Evolutionary conservation across 2,888 invertebrate species (phyloP), one percentile per base, ranked within the genome.

Genomic region (Stenodema calcarata): DNA sequence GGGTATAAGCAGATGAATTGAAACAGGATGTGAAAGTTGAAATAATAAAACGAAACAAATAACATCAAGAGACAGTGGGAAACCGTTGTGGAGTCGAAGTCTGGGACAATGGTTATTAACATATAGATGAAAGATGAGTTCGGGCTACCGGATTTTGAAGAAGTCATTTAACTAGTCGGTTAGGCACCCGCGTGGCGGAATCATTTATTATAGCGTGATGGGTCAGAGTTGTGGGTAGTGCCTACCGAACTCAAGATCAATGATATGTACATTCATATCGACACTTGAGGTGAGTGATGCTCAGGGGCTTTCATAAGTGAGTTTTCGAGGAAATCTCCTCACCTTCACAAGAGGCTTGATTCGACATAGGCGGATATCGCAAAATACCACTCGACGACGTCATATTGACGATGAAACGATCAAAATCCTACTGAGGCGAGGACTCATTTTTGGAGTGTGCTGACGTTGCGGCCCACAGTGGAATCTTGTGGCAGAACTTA

Each of bases 41-140:
- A 30, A 27, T 30, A 30, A 30, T 14, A 70, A 30, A 27, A 70
- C 16, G 75, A 41, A 76, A 76, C 41, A 76, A 35, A 70, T 30
- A 70, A 30, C 27, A 12, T 70, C 14, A 30, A 30, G 30, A 30
- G 41, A 44, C 42, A 78, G 41, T 27, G 47, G 27, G 35, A n/a
- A 78, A 44, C 27, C 78, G 78, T 18, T 42, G 41, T 41, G 18
- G 27, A 78, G 78, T 44, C 23, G 18, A 42, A 27, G 44, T 62
- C 42, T 42, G 78, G 41, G 41, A 78, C 41, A 44, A 78, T 78
- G 78, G 44, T 42, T 44, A 78, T 78, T 78, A 78, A 78, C 78
- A 78, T 78, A 78, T 78, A 78, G 78, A 78, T 78, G 78, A 27
- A 78, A 44, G 78, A 78, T 78, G 78, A 78, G 35, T 78, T 18